Evolutionary conservation across 2,888 invertebrate species (phyloP).

Genomic region (Xylocampa areola): DNA sequence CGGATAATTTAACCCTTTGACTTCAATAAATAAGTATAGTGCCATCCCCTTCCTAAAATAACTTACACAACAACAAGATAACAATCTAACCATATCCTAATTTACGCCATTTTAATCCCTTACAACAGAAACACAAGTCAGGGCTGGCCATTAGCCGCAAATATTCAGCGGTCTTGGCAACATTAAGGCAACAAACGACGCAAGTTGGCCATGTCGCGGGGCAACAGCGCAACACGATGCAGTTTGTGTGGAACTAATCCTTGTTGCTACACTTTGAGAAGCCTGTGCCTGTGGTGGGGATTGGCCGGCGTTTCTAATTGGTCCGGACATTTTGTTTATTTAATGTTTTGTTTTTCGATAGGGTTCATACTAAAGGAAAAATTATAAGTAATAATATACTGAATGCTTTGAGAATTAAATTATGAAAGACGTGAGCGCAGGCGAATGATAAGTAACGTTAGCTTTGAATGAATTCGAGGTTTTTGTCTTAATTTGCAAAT

Average conservation of each 20-base stretch:
- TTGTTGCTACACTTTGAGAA: constrained; percentile 65
- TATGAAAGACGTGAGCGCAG: no score
- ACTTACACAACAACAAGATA: no score
- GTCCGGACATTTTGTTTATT: constrained; percentile 5
- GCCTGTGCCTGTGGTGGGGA: constrained; percentile 14
- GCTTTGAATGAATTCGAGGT: no score
- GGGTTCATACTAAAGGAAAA: no score
- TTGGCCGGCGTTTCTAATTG: constrained; percentile 14
- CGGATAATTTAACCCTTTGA: no score
- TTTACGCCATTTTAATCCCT: constrained; percentile 27
- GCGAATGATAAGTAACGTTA: no score
- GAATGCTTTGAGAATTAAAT: no score
- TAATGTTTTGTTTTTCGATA: no score
- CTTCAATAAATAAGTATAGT: no score
- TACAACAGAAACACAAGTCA: constrained; percentile 30
- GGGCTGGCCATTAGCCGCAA: constrained; percentile 51
- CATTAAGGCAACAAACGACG: constrained; percentile 58
- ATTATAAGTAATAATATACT: no score
- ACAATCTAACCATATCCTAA: background rate
- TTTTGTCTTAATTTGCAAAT: no score
- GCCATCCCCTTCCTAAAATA: no score
- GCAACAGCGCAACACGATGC: constrained; percentile 57
- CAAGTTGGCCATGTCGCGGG: constrained; percentile 57
- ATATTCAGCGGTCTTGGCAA: constrained; percentile 33
- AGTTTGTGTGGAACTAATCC: constrained; percentile 73